A percentile compares a stretch with the other conserved stretches of the same genome.
Evolutionary conservation across 2,113 vertebrate species (phyloP).

Genomic region (Bubo blakistoni): DNA sequence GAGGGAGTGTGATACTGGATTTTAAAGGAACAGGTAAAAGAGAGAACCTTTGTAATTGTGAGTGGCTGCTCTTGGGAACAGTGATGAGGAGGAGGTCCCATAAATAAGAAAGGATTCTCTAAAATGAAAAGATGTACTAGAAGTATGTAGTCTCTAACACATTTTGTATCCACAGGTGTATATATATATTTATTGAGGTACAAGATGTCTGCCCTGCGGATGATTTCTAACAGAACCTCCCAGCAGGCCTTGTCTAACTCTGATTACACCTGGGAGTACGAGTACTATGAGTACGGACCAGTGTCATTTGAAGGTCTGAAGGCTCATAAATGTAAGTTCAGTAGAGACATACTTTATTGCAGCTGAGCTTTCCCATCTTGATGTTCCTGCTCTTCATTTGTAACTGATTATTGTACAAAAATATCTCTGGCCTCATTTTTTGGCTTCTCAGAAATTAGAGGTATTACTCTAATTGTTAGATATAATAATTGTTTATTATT

Average conservation of each 20-base stretch:
- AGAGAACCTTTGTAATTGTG: rapidly evolving
- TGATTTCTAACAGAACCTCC: slow-evolving; percentile 79
- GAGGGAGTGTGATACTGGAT: neutral
- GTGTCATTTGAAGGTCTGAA: slow-evolving; percentile 94
- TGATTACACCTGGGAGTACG: slow-evolving; percentile 94
- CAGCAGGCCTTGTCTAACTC: slow-evolving; percentile 74
- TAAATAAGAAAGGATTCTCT: neutral
- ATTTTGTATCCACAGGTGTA: neutral
- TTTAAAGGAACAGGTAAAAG: neutral
- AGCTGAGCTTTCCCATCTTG: neutral
- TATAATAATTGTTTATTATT: neutral
- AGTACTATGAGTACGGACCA: slow-evolving; percentile 92
- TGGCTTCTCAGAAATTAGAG: neutral
- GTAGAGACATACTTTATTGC: neutral
- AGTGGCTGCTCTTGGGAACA: neutral
- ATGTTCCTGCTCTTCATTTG: neutral
- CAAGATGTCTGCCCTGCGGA: slow-evolving; percentile 78
- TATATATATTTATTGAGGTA: neutral
- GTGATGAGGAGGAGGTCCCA: neutral
- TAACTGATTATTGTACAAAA: neutral
- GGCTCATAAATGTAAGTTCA: slow-evolving; percentile 91
- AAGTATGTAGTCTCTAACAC: neutral
- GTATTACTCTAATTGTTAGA: neutral
- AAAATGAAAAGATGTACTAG: neutral
- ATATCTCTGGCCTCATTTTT: neutral